Base-by-base conservation (phyloP, 1,140 invertebrate species). In the Drosophila varians region DNA sequence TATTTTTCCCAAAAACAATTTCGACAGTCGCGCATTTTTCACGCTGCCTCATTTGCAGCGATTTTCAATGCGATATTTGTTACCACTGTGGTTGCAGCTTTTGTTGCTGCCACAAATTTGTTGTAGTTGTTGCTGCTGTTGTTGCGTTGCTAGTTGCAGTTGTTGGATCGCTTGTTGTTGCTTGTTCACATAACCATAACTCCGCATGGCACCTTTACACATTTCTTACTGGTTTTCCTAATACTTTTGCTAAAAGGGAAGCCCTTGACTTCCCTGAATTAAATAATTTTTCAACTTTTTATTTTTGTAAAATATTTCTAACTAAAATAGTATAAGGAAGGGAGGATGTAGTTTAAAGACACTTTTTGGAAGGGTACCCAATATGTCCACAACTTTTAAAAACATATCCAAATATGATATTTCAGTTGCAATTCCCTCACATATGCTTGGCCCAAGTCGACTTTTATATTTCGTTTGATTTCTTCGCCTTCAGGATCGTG, bases 401-500 rank as follows among this genome's bases (percentile, higher is more conserved):
- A 23, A 45, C 7, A 12, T 31, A 16, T 25, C 18, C 12, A 70
- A 46, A 23, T 61, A 58, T 61, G 16, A 12, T 5, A 4, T 8
- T 0, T 6, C 38, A 14, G 8, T n/a, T 12, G 0, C 9, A 2
- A 1, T 62, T 70, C 28, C 64, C 52, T 69, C 60, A 28, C 60
- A 64, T 60, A 38, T 47, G 60, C 16, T 43, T 42, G 38, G 21
- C 40, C 42, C 26, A 25, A 38, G 28, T 38, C 28, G 28, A 64
- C 55, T 64, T 64, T 60, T 60, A 64, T 60, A 64, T 60, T 64
- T 46, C 55, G 55, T 61, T 60, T 51, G 73, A 77, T 77, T 83
- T 77, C 60, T 56, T 83, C 52, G 77, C 72, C 74, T 70, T 78
- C 72, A 75, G 74, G 82, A 86, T 86, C 80, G 80, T 86, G 80